These are phyloP conservation scores for Drosophila subquinaria DNA, from an alignment of 2,888 invertebrate genomes.

Conservation along the genomic window DNA sequence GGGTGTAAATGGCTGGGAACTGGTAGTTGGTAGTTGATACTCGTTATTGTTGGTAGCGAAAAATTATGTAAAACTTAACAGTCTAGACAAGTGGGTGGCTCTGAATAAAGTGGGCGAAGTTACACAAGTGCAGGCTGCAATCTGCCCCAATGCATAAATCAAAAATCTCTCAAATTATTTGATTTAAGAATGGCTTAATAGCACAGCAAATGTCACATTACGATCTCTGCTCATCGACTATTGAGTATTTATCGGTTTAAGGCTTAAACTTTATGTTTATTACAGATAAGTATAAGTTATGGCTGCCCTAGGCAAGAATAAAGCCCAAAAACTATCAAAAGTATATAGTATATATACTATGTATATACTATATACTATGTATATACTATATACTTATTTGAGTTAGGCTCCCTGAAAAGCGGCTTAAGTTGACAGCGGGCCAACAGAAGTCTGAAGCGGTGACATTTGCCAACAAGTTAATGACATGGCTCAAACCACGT, in stretches of 20 bases:
- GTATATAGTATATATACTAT: no score
- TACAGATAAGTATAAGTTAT: slow-evolving; percentile 15
- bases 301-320: background rate
- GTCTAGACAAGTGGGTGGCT: slow-evolving; percentile 55
- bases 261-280: slow-evolving; percentile 10
- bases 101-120: slow-evolving; percentile 39
- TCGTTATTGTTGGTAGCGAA: slow-evolving; percentile 28
- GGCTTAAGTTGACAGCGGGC: slow-evolving; percentile 10
- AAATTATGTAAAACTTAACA: slow-evolving; percentile 69
- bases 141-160: slow-evolving; percentile 41
- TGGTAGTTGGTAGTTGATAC: slow-evolving; percentile 28
- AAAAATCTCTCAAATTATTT: slow-evolving; percentile 14
- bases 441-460: slow-evolving; percentile 5
- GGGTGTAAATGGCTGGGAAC: slow-evolving; percentile 61
- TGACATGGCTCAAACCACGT: slow-evolving; percentile 4
- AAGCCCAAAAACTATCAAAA: background rate
- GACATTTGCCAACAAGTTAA: slow-evolving; percentile 49
- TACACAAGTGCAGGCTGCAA: slow-evolving; percentile 41
- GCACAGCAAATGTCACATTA: slow-evolving; percentile 16
- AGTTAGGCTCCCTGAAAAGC: slow-evolving; percentile 24
- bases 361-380: no score
- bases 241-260: background rate
- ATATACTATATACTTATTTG: no score
- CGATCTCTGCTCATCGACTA: slow-evolving; percentile 1
- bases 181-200: slow-evolving; percentile 10